phyloP scores from a whole-genome alignment of 2,888 invertebrate genomes.

The Drosophila stalkeri region DNA sequence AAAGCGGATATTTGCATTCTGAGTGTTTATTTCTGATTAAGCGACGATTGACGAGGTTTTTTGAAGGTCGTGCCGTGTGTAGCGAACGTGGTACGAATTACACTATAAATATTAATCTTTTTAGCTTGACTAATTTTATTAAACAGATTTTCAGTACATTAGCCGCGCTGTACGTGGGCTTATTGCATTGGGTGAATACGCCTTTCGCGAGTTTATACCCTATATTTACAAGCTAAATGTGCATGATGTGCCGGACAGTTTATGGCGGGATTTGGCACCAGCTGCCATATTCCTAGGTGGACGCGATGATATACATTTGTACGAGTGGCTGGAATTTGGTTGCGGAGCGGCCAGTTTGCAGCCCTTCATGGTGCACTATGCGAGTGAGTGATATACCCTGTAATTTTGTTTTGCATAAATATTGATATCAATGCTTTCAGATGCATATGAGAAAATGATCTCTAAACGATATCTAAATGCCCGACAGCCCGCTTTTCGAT shows the following conservation, averaged over 20 bases:
- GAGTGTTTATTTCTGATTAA: conserved; percentile 82
- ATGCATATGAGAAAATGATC: conserved; percentile 72
- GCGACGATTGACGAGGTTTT: conserved; percentile 80
- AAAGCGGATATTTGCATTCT: conserved; percentile 82
- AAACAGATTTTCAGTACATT: conserved; percentile 82
- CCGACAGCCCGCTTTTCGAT: conserved; percentile 70
- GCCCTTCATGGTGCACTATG: conserved; percentile 83
- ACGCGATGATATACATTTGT: conserved; percentile 83
- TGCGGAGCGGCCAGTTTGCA: conserved; percentile 82
- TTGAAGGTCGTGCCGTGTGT: conserved; percentile 71
- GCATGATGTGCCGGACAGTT: conserved; percentile 73
- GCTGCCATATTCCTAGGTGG: conserved; percentile 82
- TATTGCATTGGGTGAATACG: conserved; percentile 83
- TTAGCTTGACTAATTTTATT: neutral
- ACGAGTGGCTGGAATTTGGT: conserved; percentile 84
- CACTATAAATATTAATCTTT: neutral
- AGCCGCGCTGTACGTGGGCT: conserved; percentile 82
- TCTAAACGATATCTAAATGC: conserved; percentile 63
- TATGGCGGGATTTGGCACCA: conserved; percentile 79
- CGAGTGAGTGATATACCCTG: conserved; percentile 63
- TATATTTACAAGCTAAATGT: conserved; percentile 81
- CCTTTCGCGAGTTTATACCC: conserved; percentile 84
- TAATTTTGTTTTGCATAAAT: neutral
- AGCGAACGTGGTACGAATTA: conserved; percentile 69
- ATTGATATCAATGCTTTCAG: conserved; percentile 43